Base-by-base conservation (phyloP, 2,888 invertebrate species). In the Latrodectus hesperus region DNA sequence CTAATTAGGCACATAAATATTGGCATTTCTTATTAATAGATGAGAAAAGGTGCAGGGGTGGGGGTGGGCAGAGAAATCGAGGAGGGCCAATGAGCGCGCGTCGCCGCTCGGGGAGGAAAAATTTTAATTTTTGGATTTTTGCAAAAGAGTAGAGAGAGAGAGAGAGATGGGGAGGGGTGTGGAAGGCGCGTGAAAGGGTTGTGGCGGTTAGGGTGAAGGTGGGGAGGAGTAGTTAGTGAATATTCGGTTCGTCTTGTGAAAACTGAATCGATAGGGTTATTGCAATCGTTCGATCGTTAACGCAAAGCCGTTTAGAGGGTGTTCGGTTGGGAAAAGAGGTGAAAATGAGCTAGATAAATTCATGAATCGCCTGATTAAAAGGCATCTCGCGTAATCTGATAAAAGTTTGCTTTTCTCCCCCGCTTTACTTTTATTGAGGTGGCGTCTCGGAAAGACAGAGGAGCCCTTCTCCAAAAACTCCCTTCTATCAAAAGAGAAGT, bases 1-100 rank as follows among this genome's bases (percentile, higher is more conserved):
- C 88, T 88, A 88, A 88, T 88, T 88, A 88, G 79, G 79, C 79
- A 72, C 88, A 88, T 88, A 88, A 88, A 88, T 88, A 88, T 88
- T 88, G 88, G 88, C 88, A 88, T 88, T 88, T 88, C 88, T 88
- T 88, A 88, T 88, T 88, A 88, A 88, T 88, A 88, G 88, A 88
- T 84, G 88, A 82, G 77, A 60, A 80, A 83, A 77, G 76, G 83
- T 83, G 71, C 53, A 67, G 71, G 60, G 71, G 26, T 14, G 53
- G 60, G n/a, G 9, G 22, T 17, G 70, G 11, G 14, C 16, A 51
- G 52, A 67, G 67, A 49, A 16, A 67, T n/a, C 17, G 74, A 64
- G 55, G 38, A 77, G 78, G 73, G 38, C 84, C 84, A 84, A 84
- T 84, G 78, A 72, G 49, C 73, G 68, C 51, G 71, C 52, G 77